Percentiles rank a stretch among this genome's conserved stretches.
Evolutionary conservation across 2,113 vertebrate genomes (phyloP).

Genomic region (Lepisosteus osseus): DNA sequence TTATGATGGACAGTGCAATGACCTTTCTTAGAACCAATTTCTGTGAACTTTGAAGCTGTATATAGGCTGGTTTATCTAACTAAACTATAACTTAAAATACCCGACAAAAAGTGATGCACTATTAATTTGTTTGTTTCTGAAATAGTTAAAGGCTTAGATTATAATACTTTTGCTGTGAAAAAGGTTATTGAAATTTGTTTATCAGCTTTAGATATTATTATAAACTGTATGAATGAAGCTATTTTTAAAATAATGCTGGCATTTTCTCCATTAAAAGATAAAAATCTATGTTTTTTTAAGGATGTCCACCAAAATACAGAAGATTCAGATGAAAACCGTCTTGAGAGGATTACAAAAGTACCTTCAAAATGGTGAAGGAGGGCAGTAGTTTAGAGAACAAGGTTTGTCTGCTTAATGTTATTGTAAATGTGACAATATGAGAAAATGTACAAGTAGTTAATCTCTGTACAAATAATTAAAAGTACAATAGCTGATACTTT

Average conservation of each 20-base stretch:
- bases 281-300: too few relatives aligned
- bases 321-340: too few relatives aligned
- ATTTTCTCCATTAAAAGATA: too few relatives aligned
- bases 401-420: too few relatives aligned
- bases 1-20: constrained; percentile 65
- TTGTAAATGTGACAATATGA: not conserved
- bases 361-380: too few relatives aligned
- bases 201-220: too few relatives aligned
- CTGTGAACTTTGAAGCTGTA: constrained; percentile 61
- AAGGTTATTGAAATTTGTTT: not conserved
- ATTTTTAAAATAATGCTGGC: too few relatives aligned
- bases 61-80: not conserved
- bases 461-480: not conserved
- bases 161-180: not conserved
- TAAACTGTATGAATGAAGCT: too few relatives aligned
- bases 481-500: not conserved
- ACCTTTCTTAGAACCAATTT: constrained; percentile 67
- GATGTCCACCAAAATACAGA: too few relatives aligned
- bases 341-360: too few relatives aligned
- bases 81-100: not conserved
- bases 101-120: not conserved
- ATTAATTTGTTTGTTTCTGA: not conserved
- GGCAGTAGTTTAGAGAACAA: too few relatives aligned
- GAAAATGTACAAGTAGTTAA: not conserved
- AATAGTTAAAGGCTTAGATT: too few relatives aligned